These are phyloP conservation scores for Coturnix japonica DNA, from an alignment of 2,113 vertebrate species.

Conservation along the genomic window DNA sequence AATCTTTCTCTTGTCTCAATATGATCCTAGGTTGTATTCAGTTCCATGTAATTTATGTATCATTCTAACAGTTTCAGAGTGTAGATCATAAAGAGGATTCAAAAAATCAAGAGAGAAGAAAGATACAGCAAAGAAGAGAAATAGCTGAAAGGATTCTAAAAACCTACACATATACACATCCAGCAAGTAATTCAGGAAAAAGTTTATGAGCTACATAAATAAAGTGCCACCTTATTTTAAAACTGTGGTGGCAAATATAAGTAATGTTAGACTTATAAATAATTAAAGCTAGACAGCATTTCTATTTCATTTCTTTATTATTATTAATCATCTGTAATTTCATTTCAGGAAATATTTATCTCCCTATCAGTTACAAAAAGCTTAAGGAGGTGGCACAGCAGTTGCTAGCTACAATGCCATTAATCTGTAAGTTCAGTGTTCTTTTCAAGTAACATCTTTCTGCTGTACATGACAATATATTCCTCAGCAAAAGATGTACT, in stretches of 20 bases:
- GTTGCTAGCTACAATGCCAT: background rate
- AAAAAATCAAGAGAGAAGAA: background rate
- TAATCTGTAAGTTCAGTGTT: background rate
- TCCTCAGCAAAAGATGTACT: background rate
- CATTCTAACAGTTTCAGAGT: background rate
- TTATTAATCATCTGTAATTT: background rate
- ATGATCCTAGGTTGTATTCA: background rate
- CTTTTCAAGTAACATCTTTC: background rate
- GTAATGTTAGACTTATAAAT: background rate
- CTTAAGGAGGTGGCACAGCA: background rate
- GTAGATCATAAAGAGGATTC: background rate
- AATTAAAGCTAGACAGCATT: background rate
- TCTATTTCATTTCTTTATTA: background rate
- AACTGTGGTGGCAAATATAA: background rate
- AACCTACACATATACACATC: background rate
- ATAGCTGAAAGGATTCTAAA: accelerated
- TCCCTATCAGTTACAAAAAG: background rate
- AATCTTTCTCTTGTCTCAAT: background rate
- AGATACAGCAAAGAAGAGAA: background rate
- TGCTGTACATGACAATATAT: background rate
- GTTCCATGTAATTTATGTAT: background rate
- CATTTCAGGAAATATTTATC: background rate
- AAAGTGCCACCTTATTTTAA: background rate
- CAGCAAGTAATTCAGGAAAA: background rate
- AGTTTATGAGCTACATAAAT: background rate